These are phyloP conservation scores for Amblyopsis rosae DNA, from an alignment of 2,113 vertebrate species.

Conservation along the genomic window DNA sequence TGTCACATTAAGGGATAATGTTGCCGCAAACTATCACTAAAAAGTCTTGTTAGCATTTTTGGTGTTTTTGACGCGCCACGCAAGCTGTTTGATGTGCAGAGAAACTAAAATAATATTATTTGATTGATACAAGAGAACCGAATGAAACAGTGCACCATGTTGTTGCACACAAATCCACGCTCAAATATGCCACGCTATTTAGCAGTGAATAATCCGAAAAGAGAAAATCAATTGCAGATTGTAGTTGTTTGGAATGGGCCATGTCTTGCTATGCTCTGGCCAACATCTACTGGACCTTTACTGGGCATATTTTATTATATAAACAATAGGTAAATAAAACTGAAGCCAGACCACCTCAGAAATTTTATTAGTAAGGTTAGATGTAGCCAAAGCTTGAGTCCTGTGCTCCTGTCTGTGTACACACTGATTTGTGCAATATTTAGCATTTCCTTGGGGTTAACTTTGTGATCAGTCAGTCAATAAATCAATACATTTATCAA, in stretches of 20 bases:
- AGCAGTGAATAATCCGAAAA: not conserved
- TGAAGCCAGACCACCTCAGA: slow-evolving; percentile 61
- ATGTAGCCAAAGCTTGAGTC: slow-evolving; percentile 23
- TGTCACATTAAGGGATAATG: slow-evolving; percentile 36
- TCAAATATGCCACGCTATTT: slow-evolving; percentile 6
- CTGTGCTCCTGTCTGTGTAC: slow-evolving; percentile 41
- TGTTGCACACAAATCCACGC: not conserved
- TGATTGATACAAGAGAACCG: not conserved
- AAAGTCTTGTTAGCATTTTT: slow-evolving; percentile 29
- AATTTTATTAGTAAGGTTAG: slow-evolving; percentile 33
- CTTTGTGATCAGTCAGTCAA: slow-evolving; percentile 21
- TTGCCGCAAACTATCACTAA: slow-evolving; percentile 29
- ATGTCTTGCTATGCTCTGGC: slow-evolving; percentile 34
- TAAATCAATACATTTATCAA: no score
- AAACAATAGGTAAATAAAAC: slow-evolving; percentile 20
- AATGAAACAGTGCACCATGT: not conserved
- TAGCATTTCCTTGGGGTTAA: slow-evolving; percentile 45
- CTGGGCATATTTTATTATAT: slow-evolving; percentile 7
- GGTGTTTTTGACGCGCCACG: not conserved
- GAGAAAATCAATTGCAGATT: slow-evolving; percentile 25
- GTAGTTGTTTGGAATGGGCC: slow-evolving; percentile 29
- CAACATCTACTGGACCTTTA: slow-evolving; percentile 25
- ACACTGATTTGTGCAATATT: slow-evolving; percentile 65
- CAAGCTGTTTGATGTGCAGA: not conserved
- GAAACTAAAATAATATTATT: not conserved